Conservation (phyloP, 2,888 invertebrate genomes). For the Spicauda simplicius region DNA sequence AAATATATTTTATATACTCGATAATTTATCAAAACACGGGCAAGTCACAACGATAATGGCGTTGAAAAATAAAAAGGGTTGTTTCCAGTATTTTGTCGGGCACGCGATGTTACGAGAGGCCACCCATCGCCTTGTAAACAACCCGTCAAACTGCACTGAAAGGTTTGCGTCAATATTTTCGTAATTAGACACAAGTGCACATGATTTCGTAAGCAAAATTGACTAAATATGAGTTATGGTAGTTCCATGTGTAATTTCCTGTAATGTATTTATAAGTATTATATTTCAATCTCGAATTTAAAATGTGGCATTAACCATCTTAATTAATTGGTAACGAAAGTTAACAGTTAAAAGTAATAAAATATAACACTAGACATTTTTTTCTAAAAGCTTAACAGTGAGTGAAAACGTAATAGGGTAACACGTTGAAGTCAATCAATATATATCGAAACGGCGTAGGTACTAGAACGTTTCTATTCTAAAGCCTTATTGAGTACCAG, state of each 20-base stretch:
- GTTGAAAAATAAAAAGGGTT: constrained; percentile 59
- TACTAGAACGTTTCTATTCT: constrained; percentile 29
- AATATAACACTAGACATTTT: no score
- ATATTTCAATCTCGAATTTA: no score
- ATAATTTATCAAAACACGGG: constrained; percentile 26
- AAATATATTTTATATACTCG: neutral
- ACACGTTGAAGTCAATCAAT: constrained; percentile 66
- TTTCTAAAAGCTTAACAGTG: constrained; percentile 56
- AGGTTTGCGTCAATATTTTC: constrained; percentile 53
- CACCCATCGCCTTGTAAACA: constrained; percentile 64
- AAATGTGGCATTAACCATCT: no score
- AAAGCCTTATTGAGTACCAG: neutral
- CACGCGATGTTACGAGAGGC: constrained; percentile 70
- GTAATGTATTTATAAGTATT: no score
- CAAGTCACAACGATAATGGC: constrained; percentile 42
- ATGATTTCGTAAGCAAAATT: no score
- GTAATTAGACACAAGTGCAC: constrained; percentile 44
- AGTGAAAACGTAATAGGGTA: constrained; percentile 46
- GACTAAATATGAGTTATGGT: no score
- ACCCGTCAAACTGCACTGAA: constrained; percentile 48
- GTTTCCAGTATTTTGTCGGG: constrained; percentile 50
- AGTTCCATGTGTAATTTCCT: no score
- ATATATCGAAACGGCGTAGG: constrained; percentile 46
- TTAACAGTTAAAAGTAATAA: no score
- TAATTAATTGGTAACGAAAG: no score